Conservation (phyloP, 2,888 invertebrate species). For the Lottia scabra region DNA sequence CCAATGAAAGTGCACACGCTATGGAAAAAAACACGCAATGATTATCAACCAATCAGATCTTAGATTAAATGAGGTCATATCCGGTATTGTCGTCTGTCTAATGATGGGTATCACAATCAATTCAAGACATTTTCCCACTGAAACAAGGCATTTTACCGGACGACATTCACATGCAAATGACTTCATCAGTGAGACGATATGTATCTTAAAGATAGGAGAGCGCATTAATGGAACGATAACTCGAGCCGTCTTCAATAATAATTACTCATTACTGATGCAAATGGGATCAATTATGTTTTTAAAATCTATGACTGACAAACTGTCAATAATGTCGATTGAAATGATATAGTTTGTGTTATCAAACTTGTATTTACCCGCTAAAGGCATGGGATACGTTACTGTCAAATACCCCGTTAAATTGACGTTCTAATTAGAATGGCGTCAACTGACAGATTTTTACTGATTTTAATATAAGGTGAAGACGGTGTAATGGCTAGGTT, state of each 20-base stretch:
- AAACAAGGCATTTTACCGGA: slow-evolving; percentile 3
- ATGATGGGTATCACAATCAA: neutral
- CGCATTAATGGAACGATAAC: slow-evolving; percentile 2
- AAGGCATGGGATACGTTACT: neutral
- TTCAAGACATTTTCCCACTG: neutral
- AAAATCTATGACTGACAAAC: slow-evolving; percentile 1
- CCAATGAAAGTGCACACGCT: neutral
- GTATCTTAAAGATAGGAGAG: slow-evolving; percentile 1
- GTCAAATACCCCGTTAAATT: neutral
- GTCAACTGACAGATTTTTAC: neutral
- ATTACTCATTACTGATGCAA: slow-evolving; percentile 2
- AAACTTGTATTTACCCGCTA: slow-evolving; percentile 1
- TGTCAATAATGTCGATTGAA: neutral
- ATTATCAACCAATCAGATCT: neutral
- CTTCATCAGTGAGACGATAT: slow-evolving; percentile 3
- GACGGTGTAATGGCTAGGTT: neutral
- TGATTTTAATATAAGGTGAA: slow-evolving; percentile 5
- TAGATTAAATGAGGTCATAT: neutral
- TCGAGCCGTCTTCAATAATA: neutral
- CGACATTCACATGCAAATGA: slow-evolving; percentile 5
- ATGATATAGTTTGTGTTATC: slow-evolving; percentile 3
- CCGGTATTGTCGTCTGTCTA: slow-evolving; percentile 4
- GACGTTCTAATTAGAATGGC: slow-evolving; percentile 1
- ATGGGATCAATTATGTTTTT: slow-evolving; percentile 3
- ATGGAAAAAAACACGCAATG: neutral